These are phyloP conservation scores for Catocala nupta DNA, from an alignment of 2,888 invertebrate genomes.

Conservation along the genomic window DNA sequence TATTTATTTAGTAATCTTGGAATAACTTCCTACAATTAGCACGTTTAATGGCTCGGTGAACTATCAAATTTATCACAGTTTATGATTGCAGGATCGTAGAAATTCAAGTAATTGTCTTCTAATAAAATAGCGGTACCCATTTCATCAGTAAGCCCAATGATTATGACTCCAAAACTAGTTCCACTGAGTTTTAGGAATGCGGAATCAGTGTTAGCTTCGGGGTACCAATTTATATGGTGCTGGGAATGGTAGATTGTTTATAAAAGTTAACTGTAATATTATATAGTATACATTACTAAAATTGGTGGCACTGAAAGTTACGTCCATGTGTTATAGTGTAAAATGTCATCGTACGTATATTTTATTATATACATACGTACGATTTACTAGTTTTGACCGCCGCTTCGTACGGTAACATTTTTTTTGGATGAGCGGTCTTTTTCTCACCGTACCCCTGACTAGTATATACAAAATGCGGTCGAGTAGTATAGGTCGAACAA, in stretches of 20 bases:
- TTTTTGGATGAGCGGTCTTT: no score
- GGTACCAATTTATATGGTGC: background rate
- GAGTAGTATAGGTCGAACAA: no score
- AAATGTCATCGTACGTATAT: background rate
- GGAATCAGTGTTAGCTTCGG: background rate
- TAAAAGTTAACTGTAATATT: slow-evolving; percentile 14
- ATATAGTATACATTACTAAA: background rate
- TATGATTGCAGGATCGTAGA: slow-evolving; percentile 22
- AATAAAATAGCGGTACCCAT: slow-evolving; percentile 26
- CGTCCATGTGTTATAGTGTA: no score
- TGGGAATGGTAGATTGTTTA: background rate
- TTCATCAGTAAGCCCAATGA: slow-evolving; percentile 21
- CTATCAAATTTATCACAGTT: slow-evolving; percentile 25
- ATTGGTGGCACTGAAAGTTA: no score
- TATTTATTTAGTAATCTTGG: slow-evolving; percentile 29
- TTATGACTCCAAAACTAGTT: background rate
- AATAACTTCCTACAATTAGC: slow-evolving; percentile 38
- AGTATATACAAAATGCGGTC: no score
- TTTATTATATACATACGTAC: no score
- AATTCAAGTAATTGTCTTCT: slow-evolving; percentile 29
- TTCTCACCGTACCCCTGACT: no score
- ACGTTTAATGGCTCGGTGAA: slow-evolving; percentile 32
- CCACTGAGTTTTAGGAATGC: slow-evolving; percentile 11
- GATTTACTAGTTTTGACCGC: no score
- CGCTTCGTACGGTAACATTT: no score